Base-by-base conservation (phyloP, 2,797 vertebrate genomes). In the Pseudochaenichthys georgianus region DNA sequence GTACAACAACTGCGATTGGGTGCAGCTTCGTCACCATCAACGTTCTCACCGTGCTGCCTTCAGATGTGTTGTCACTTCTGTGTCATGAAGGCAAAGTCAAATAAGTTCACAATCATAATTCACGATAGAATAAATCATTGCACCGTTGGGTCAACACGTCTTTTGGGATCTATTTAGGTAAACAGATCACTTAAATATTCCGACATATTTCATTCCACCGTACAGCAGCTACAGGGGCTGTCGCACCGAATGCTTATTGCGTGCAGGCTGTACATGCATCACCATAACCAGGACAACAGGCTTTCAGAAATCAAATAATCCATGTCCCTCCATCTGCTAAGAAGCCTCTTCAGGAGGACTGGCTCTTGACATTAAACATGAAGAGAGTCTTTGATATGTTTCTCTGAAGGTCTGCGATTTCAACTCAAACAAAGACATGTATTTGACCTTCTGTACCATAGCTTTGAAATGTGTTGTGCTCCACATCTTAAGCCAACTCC, bases 301-400 rank as follows among this genome's bases (percentile, higher is more conserved):
- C 64, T 63, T 70, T 17, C 43, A 70, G 70, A 66, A 68, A 78
- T 67, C 31, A 73, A 70, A 80, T 66, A 59, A 80, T 62, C 63
- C 11, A 47, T 48, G 77, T 51, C 51, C 62, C 57, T 55, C 19
- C 45, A 66, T 67, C 61, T 78, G 65, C 23, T 58, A 77, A 78
- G 82, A 73, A 73, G 41, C 64, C 61, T 74, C 69, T 64, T 75
- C 16, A 58, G 65, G 60, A 65, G 45, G 23, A 61, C 34, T 16
- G 46, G 58, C 67, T 66, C 58, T 69, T 21, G 13, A 63, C 21
- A 70, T 72, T 41, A 62, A 64, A 67, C 38, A 55, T 43, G 50
- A 76, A 74, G 28, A 75, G 50, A 54, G 64, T 48, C 45, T 66
- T 23, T 51, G 9, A 69, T 59, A 23, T 34, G 41, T 70, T 69